A percentile compares a stretch with the other conserved stretches of the same genome.
Evolutionary conservation across 2,113 vertebrate species (phyloP).

Genomic region (Peromyscus maniculatus): DNA sequence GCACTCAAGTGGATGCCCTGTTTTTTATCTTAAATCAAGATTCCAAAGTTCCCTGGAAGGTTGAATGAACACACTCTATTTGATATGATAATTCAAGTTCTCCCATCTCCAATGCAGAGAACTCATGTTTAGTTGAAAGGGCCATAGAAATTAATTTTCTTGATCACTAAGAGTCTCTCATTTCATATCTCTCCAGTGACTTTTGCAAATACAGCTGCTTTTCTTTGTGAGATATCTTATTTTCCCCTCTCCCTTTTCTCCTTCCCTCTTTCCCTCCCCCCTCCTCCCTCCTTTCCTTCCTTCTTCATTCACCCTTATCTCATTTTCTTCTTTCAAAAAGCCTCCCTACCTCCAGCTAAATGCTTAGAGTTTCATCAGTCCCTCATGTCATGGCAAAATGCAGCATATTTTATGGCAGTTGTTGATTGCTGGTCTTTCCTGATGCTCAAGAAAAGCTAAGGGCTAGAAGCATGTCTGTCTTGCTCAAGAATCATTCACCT

Average conservation of each 20-base stretch:
- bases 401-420: fast-evolving
- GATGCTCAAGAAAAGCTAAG: not conserved
- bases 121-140: not conserved
- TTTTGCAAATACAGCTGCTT: not conserved
- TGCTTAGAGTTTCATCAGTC: not conserved
- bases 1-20: not conserved
- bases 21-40: not conserved
- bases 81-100: not conserved
- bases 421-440: not conserved
- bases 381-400: fast-evolving
- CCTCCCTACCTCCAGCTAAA: not conserved
- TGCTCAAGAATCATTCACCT: fast-evolving
- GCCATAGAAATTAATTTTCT: not conserved
- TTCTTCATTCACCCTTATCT: not conserved
- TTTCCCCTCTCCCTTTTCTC: not conserved
- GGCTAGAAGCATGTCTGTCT: not conserved
- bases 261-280: too few species aligned
- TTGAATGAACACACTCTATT: not conserved
- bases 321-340: not conserved
- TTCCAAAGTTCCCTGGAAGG: not conserved
- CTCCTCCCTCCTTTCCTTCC: too few species aligned
- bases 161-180: not conserved
- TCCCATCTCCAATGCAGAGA: not conserved
- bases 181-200: not conserved
- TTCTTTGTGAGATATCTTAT: not conserved